Percentiles rank a stretch among this genome's conserved stretches.
Evolutionary conservation across 1,140 invertebrate species (phyloP).

Genomic region (Trachelipus rathkii): DNA sequence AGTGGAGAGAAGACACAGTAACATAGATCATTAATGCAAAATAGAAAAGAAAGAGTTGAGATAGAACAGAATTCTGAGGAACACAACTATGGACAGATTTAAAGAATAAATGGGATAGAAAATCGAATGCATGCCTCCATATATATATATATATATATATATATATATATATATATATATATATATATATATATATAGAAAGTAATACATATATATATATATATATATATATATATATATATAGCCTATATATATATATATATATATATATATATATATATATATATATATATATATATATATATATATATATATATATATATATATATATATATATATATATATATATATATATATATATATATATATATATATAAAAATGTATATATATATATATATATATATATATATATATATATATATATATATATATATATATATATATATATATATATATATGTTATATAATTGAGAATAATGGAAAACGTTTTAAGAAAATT

Average conservation of each 20-base stretch:
- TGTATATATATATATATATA: slow-evolving; percentile 19
- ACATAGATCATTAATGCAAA: too few species aligned
- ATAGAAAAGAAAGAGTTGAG: too few species aligned
- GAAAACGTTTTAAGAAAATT: too few species aligned
- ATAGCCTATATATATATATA: too few species aligned
- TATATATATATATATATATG: slow-evolving; percentile 1
- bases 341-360: slow-evolving; percentile 19
- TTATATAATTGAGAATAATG: too few species aligned
- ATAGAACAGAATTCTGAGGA: too few species aligned
- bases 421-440: not conserved
- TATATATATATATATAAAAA: slow-evolving; percentile 17
- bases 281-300: slow-evolving; percentile 16
- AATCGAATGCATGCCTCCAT: too few species aligned
- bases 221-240: not conserved
- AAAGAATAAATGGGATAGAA: too few species aligned
- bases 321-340: slow-evolving; percentile 13
- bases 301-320: slow-evolving; percentile 18
- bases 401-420: not conserved
- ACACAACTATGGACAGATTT: too few species aligned
- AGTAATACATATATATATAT: slow-evolving; percentile 23
- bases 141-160: not conserved
- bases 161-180: not conserved
- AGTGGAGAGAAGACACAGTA: too few species aligned
- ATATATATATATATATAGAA: slow-evolving; percentile 16
- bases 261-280: not conserved